phyloP scores from a whole-genome alignment of 2,113 vertebrate species.

The Actinemys pallida region DNA sequence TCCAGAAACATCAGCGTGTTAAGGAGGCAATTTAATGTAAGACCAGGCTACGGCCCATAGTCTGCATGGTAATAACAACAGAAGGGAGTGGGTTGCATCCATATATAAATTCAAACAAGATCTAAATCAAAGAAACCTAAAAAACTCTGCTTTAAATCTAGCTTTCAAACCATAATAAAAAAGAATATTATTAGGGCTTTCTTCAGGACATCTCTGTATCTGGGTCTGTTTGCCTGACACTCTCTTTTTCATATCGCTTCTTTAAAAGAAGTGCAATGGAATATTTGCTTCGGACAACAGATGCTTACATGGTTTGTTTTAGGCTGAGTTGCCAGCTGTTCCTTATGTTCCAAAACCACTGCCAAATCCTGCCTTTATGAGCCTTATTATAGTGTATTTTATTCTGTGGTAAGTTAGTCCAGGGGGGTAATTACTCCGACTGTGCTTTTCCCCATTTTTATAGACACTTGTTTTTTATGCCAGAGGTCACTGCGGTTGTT shows the following conservation, averaged over 20 bases:
- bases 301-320: conserved; percentile 29
- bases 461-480: background rate
- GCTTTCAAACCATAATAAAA: background rate
- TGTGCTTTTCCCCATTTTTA: conserved; percentile 32
- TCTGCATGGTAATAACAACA: background rate
- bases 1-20: background rate
- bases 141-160: background rate
- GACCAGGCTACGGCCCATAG: background rate
- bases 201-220: background rate
- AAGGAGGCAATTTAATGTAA: background rate
- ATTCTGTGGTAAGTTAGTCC: background rate
- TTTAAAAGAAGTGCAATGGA: background rate
- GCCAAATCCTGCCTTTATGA: background rate
- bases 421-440: background rate
- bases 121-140: background rate
- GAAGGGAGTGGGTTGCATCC: background rate
- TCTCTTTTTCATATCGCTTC: background rate
- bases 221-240: fast-evolving
- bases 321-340: conserved; percentile 38
- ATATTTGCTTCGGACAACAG: background rate
- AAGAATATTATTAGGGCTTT: background rate
- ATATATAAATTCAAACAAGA: background rate
- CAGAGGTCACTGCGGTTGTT: background rate
- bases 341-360: conserved; percentile 43
- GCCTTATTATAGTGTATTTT: background rate